These are phyloP conservation scores for Phallusia fumigata DNA, from an alignment of 23 tunicate species.

Conservation along the genomic window DNA sequence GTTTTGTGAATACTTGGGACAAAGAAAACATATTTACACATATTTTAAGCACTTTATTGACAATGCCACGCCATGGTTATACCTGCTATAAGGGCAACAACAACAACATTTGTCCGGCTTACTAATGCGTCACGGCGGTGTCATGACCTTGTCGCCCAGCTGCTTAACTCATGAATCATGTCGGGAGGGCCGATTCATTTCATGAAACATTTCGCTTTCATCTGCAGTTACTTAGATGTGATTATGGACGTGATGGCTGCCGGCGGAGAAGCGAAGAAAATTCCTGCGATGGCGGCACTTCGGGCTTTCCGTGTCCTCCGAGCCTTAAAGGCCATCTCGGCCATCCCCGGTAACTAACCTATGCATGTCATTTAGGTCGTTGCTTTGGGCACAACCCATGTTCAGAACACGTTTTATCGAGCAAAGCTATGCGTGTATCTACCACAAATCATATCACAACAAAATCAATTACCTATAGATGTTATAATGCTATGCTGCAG, in stretches of 20 bases:
- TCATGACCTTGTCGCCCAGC: not conserved
- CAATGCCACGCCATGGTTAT: too few species aligned
- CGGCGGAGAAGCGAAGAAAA: slow-evolving; percentile 27
- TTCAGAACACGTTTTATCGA: too few species aligned
- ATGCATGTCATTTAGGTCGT: not conserved
- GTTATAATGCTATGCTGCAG: too few species aligned
- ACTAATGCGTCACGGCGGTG: not conserved
- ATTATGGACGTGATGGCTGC: slow-evolving; percentile 31
- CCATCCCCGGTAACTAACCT: slow-evolving; percentile 68
- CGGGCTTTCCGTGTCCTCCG: slow-evolving; percentile 95
- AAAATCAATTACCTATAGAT: too few species aligned
- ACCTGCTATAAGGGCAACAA: too few species aligned
- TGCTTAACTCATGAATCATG: not conserved
- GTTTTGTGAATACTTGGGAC: too few species aligned
- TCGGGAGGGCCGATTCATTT: not conserved
- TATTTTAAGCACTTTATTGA: too few species aligned
- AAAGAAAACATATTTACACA: too few species aligned
- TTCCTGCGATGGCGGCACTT: slow-evolving; percentile 98
- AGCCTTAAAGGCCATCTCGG: slow-evolving; percentile 98
- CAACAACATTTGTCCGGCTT: too few species aligned
- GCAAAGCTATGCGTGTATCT: too few species aligned
- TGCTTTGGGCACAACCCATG: too few species aligned
- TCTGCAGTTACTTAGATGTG: slow-evolving; percentile 69
- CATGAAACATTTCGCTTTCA: not conserved
- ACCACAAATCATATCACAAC: too few species aligned